Percentiles rank a stretch among this genome's conserved stretches.
These are phyloP conservation scores for Caloenas nicobarica DNA, from an alignment of 2,113 vertebrate species.

Conservation along the genomic window DNA sequence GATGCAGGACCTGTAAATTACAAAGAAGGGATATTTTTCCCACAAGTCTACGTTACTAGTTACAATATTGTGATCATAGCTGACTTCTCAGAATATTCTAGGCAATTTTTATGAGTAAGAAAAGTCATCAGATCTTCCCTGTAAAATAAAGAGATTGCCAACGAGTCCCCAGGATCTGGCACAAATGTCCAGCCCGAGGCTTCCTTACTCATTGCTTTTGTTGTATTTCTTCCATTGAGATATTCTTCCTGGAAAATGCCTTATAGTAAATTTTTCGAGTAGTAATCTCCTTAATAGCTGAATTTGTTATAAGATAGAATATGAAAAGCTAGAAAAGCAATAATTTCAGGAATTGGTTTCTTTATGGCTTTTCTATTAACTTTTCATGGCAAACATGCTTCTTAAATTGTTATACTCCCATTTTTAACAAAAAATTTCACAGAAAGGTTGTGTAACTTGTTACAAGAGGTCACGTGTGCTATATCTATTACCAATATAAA, in stretches of 20 bases:
- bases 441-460: background rate
- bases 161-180: background rate
- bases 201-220: constrained; percentile 9
- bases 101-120: background rate
- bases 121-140: constrained; percentile 1
- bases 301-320: constrained; percentile 2
- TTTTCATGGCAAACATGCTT: background rate
- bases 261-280: background rate
- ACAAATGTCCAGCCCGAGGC: constrained; percentile 29
- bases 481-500: background rate
- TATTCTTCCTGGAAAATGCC: background rate
- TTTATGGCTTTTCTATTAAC: constrained; percentile 4
- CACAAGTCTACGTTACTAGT: background rate
- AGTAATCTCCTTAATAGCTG: background rate
- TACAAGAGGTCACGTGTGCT: background rate
- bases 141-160: background rate
- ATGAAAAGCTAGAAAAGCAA: constrained; percentile 3
- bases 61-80: background rate
- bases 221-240: constrained; percentile 4
- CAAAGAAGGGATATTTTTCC: background rate
- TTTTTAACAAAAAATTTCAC: background rate
- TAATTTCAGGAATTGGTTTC: constrained; percentile 29
- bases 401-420: background rate
- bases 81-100: background rate
- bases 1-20: background rate